Evolutionary conservation across 2,797 vertebrate genomes (phyloP).

Genomic region (Ctenopoma kingsleyae): DNA sequence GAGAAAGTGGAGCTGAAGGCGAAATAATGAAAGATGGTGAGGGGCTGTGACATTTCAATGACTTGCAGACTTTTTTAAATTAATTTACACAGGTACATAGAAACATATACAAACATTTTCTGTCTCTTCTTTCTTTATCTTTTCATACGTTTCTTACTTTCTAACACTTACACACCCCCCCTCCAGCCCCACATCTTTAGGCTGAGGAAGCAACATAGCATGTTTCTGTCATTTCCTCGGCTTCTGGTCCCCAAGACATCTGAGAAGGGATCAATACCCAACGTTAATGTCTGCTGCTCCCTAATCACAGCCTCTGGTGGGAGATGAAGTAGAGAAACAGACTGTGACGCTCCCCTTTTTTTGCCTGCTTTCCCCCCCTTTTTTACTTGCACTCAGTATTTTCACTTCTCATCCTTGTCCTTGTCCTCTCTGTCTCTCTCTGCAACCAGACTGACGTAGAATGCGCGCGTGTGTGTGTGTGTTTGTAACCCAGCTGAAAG

Average conservation of each 20-base stretch:
- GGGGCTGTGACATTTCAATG: conserved; percentile 1
- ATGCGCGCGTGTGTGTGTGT: conserved; percentile 11
- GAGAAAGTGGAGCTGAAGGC: conserved; percentile 7
- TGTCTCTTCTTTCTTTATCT: background rate
- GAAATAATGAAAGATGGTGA: conserved; percentile 10
- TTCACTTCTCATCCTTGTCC: conserved; percentile 16
- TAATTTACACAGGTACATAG: conserved; percentile 11
- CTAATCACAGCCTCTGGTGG: conserved; percentile 75
- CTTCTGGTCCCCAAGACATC: conserved; percentile 61
- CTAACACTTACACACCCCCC: background rate
- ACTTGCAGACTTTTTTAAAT: conserved; percentile 8
- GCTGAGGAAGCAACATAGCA: conserved; percentile 56
- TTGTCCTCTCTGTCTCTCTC: conserved; percentile 12
- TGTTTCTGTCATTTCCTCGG: conserved; percentile 69
- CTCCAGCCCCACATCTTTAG: conserved; percentile 7
- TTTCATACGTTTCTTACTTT: background rate
- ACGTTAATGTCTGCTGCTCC: conserved; percentile 71
- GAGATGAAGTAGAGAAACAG: conserved; percentile 66
- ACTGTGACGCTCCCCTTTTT: conserved; percentile 25
- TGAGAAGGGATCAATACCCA: conserved; percentile 74
- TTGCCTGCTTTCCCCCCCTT: conserved; percentile 16
- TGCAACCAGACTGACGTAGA: conserved; percentile 53
- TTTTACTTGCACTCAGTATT: conserved; percentile 23
- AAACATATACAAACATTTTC: background rate
- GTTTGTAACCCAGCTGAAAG: conserved; percentile 24